Percentiles rank a stretch among this genome's conserved stretches.
phyloP scores from a whole-genome alignment of 2,113 vertebrate species.

The Colinus virginianus region DNA sequence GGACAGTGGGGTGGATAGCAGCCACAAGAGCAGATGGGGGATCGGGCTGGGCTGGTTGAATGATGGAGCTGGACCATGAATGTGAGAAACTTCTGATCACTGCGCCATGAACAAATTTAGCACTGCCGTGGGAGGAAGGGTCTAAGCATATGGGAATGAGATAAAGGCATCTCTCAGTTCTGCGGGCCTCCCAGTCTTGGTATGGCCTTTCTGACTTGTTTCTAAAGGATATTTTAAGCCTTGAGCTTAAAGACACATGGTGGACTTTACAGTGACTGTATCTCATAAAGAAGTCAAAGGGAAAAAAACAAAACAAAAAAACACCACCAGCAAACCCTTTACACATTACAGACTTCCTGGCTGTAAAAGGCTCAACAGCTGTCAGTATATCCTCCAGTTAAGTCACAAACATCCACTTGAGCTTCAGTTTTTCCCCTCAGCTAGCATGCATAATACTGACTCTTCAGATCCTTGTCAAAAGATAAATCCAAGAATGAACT shows the following conservation, averaged over 20 bases:
- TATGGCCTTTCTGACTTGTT: neutral
- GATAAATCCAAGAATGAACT: neutral
- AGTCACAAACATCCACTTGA: slow-evolving; percentile 31
- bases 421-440: neutral
- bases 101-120: neutral
- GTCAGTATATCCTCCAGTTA: neutral
- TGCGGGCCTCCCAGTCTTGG: neutral
- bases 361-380: slow-evolving; percentile 49
- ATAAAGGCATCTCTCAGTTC: neutral
- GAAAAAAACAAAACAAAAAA: neutral
- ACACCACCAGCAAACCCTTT: neutral
- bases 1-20: rapidly evolving
- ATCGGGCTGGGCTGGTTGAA: neutral
- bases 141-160: neutral
- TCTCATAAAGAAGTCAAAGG: slow-evolving; percentile 1
- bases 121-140: neutral
- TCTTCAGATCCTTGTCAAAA: neutral
- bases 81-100: neutral
- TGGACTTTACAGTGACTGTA: slow-evolving; percentile 4
- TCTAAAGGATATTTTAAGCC: slow-evolving; percentile 36
- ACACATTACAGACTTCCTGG: slow-evolving; percentile 51
- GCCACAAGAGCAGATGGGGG: neutral
- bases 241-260: slow-evolving; percentile 12
- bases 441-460: neutral
- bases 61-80: neutral